Evolutionary conservation across 2,113 vertebrate species (phyloP), one percentile per base, ranked within the genome.

Genomic region (Protobothrops flavoviridis): DNA sequence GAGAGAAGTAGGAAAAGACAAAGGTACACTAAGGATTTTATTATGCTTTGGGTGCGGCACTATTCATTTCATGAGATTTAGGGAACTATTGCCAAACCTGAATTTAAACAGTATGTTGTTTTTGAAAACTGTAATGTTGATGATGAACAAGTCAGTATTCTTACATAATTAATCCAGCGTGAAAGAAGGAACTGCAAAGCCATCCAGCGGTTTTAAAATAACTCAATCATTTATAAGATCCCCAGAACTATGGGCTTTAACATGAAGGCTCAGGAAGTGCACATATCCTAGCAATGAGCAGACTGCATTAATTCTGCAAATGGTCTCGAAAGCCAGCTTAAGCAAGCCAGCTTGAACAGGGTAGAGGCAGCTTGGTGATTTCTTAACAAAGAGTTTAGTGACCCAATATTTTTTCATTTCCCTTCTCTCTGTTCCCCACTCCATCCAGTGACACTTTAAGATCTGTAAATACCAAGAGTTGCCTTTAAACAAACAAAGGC

Each of bases 51-150:
- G 98, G 98, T 98, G 98, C 98, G 98, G 98, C 98, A 97, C 97
- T 97, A 98, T 98, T 98, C 98, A 98, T 97, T 97, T 97, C 97
- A 97, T 97, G 98, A 98, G 98, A 98, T 98, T 98, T 89, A 93
- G 94, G 96, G 95, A 95, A 92, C 95, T 94, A 96, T 96, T 98
- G 98, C 98, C 98, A 99, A 98, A 97, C 96, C 96, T 98, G 98
- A 98, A 98, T 98, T 98, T 98, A 98, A 98, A 98, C 98, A 98
- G 97, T 97, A 98, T 98, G 98, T 98, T 98, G 98, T 98, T 98
- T 98, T 98, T 97, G 97, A 98, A 97, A 97, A 96, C 98, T 98
- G 95, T 98, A 98, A 98, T 97, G 97, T 97, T 98, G 97, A 97
- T 97, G 97, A 98, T 97, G 98, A 98, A 97, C 98, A 98, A 98